Evolutionary conservation across 1,140 invertebrate species (phyloP).

Genomic region (Melipona quadrifasciata): DNA sequence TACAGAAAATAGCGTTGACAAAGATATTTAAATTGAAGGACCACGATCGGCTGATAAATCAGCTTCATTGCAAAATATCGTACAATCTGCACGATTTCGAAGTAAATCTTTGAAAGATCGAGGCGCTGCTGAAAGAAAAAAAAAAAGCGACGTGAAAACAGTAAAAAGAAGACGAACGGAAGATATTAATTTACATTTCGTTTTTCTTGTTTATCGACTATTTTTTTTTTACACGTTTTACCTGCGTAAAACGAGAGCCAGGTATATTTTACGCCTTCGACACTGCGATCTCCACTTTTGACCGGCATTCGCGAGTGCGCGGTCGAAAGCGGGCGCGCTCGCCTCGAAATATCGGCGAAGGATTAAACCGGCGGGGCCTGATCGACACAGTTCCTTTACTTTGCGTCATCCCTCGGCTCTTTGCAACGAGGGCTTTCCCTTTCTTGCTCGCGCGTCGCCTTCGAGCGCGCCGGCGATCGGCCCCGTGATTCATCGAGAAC

Average conservation of each 20-base stretch:
- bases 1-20: too few species aligned
- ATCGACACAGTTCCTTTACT: slow-evolving; percentile 49
- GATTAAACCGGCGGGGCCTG: slow-evolving; percentile 24
- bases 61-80: too few species aligned
- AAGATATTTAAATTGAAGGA: too few species aligned
- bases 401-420: slow-evolving; percentile 44
- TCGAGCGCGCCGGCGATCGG: slow-evolving; percentile 16
- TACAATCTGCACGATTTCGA: too few species aligned
- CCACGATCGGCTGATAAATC: too few species aligned
- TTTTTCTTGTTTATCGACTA: background rate
- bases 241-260: too few species aligned
- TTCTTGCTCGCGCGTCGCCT: slow-evolving; percentile 37
- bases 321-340: background rate
- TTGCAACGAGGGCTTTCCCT: slow-evolving; percentile 46
- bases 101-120: too few species aligned
- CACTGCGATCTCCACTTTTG: background rate
- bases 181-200: too few species aligned
- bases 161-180: too few species aligned
- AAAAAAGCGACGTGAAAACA: too few species aligned
- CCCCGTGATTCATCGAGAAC: slow-evolving; percentile 46
- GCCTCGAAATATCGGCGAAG: slow-evolving; percentile 27
- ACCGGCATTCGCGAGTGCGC: background rate
- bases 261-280: too few species aligned
- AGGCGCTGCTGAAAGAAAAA: too few species aligned
- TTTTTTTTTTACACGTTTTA: background rate